A percentile compares a stretch with the other conserved stretches of the same genome.
Conservation (phyloP, 2,888 invertebrate species). For the Frankliniella intonsa region DNA sequence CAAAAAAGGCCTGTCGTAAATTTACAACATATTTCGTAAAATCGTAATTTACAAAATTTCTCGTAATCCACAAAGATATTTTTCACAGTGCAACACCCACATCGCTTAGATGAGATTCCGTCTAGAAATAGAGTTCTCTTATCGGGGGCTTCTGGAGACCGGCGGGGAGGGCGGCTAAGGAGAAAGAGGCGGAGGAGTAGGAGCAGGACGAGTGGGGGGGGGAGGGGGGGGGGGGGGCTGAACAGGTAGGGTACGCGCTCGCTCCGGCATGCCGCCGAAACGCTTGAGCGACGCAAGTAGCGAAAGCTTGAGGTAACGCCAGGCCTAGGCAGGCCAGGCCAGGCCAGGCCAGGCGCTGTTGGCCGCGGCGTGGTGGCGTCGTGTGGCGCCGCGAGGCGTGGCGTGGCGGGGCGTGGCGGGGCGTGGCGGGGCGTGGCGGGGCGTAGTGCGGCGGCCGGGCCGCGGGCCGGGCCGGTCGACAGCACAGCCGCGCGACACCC, state of each 20-base stretch:
- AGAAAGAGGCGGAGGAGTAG: too few relatives aligned
- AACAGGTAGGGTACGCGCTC: background rate
- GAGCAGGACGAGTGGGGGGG: background rate
- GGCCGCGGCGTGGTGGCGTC: background rate
- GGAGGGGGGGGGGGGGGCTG: background rate
- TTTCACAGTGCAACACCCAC: too few relatives aligned
- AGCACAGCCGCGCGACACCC: background rate
- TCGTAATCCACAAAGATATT: too few relatives aligned
- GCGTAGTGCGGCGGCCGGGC: background rate
- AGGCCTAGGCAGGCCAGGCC: background rate
- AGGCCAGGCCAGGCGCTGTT: too few relatives aligned
- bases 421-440: background rate
- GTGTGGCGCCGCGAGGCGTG: background rate
- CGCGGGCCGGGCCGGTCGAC: background rate
- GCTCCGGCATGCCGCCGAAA: constrained; percentile 2
- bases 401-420: background rate
- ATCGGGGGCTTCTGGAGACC: too few relatives aligned
- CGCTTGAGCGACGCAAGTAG: constrained; percentile 18
- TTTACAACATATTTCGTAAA: too few relatives aligned
- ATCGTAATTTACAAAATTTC: too few relatives aligned
- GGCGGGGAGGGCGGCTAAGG: too few relatives aligned
- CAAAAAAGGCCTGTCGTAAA: too few relatives aligned
- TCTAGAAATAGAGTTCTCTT: too few relatives aligned
- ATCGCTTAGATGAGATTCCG: too few relatives aligned
- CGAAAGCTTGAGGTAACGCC: constrained; percentile 19